These are phyloP conservation scores for Sprattus sprattus DNA, from an alignment of 2,113 vertebrate genomes.

Conservation along the genomic window DNA sequence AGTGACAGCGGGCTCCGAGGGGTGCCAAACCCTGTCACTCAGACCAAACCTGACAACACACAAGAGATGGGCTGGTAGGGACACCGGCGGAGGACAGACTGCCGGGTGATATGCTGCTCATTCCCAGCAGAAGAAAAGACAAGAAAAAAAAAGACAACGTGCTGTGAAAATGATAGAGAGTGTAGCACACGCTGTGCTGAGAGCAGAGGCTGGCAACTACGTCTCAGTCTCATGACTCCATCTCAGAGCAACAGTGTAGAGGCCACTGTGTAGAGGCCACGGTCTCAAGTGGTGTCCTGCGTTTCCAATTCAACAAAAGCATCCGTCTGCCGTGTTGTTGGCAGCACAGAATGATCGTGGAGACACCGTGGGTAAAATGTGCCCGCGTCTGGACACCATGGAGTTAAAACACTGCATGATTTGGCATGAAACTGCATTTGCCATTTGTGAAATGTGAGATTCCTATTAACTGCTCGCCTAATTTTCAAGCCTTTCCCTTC, in stretches of 20 bases:
- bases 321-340: neutral
- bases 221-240: neutral
- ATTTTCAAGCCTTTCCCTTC: neutral
- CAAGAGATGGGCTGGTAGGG: neutral
- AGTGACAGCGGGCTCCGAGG: neutral
- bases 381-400: neutral
- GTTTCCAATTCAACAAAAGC: neutral
- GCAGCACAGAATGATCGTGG: neutral
- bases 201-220: neutral
- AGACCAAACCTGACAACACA: neutral
- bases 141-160: neutral
- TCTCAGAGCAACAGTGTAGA: neutral
- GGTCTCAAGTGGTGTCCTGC: no score
- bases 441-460: neutral
- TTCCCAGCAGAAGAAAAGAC: neutral
- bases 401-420: neutral
- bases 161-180: neutral
- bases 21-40: neutral
- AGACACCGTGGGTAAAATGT: neutral
- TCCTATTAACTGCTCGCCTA: neutral
- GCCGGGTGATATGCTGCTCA: neutral
- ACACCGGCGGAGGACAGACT: neutral
- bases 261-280: no score
- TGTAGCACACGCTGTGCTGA: neutral
- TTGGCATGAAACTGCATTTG: neutral